Evolutionary conservation across 2,888 invertebrate species (phyloP), one percentile per base, ranked within the genome.

Genomic region (Syrista parreyssii): DNA sequence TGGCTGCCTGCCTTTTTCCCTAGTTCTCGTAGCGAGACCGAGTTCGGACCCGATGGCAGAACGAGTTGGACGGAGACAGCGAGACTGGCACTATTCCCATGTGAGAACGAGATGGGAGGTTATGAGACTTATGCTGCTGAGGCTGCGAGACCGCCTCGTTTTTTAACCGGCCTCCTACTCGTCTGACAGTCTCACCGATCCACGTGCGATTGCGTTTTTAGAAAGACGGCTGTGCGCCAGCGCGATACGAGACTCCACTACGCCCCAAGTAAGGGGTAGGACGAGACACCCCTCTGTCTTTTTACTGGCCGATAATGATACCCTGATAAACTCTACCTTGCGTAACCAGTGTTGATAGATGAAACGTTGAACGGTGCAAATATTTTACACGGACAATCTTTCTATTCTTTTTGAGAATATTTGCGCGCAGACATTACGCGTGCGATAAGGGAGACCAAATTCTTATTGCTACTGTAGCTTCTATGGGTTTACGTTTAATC

Each of bases 1-100:
- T 31, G 32, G 32, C 33, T 71, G 32, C 33, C 71, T 71, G 32
- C 33, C 71, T 71, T 33, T 71, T 71, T 71, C 71, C 71, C 33
- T 71, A 31, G 79, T 77, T 81, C 79, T 6, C 35, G 76, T 78
- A 84, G 84, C 84, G 82, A 83, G 84, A 80, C 82, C 82, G 79
- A 75, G 75, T 80, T 68, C 34, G 69, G 33, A 71, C 72, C 78
- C 23, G 23, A 23, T 55, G 55, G 23, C 9, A 55, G 55, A 55
- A 75, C 33, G 35, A 9, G 79, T 79, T 69, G 32, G 74, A 78
- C 78, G 77, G 40, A 31, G 69, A n/a, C 32, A 55, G 77, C 40
- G 76, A 68, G 34, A 74, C 34, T 73, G 80, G 75, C 40, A 68
- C 23, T 55, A 55, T 55, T 55, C 23, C 55, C 55, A 55, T 55